These are phyloP conservation scores for Andrena bucephala DNA, from an alignment of 2,888 invertebrate genomes.

Conservation along the genomic window DNA sequence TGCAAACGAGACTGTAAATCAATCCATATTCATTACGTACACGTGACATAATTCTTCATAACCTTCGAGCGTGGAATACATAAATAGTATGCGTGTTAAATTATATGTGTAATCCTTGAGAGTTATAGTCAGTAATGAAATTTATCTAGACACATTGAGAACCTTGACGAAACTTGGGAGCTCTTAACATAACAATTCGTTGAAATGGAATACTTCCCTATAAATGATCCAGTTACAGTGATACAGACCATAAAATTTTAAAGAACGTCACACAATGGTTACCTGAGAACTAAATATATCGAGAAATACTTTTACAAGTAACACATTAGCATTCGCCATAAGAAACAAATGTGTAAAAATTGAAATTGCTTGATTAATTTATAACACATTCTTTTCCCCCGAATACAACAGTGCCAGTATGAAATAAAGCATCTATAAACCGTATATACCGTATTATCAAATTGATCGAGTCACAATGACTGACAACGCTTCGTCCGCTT, in stretches of 20 bases:
- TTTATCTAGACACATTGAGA: not conserved
- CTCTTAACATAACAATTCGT: not conserved
- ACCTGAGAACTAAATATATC: not conserved
- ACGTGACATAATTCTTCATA: slow-evolving; percentile 19
- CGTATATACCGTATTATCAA: not conserved
- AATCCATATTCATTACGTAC: slow-evolving; percentile 23
- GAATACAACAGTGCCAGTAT: not conserved
- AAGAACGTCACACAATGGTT: slow-evolving; percentile 22
- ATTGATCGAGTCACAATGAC: not conserved
- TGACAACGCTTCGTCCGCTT: not conserved
- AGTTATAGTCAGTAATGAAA: not conserved
- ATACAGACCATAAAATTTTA: not conserved
- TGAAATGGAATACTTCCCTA: not conserved
- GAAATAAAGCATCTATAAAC: not conserved
- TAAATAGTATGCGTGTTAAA: not conserved
- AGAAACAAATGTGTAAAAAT: not conserved
- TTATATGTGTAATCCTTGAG: not conserved
- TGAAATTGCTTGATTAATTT: not conserved
- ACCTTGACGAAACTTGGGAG: not conserved
- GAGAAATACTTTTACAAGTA: not conserved
- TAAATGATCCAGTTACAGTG: not conserved
- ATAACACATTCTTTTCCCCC: not conserved
- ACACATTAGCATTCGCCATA: not conserved
- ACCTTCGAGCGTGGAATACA: slow-evolving; percentile 21
- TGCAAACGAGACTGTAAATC: not conserved